Base-by-base conservation (phyloP, 2,797 vertebrate species). In the Oreochromis mossambicus region DNA sequence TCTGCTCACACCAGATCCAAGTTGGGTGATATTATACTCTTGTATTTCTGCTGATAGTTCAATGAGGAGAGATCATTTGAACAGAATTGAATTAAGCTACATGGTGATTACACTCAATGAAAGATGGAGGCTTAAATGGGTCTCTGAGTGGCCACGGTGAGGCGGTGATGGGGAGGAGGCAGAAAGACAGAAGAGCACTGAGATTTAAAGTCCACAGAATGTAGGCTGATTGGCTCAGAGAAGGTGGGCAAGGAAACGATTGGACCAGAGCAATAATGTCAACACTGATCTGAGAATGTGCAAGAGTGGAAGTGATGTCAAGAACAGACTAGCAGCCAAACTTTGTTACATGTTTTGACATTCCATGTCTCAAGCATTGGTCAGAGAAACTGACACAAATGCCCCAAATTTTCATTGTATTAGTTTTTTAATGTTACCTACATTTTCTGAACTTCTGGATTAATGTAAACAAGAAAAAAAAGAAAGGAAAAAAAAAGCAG, bases 341-440 rank as follows among this genome's bases (percentile, higher is more conserved):
- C 51, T 12, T 24, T 54, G n/a, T 52, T 52, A 52, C 1, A 36
- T 36, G 32, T 36, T 63, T 63, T 63, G 32, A 63, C 58, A 63
- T 36, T 63, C n/a, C n/a, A 36, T 12, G 1, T n/a, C 19, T 1
- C 32, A 36, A 36, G 19, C 1, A 61, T n/a, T 63, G 58, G 19
- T 36, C 58, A n/a, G 4, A 1, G 58, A 63, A 63, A 63, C 8
- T 36, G 58, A 63, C 32, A 63, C 36, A 1, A 1, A 68, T 68
- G 36, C 13, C 63, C n/a, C 7, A 68, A 26, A 15, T 43, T 43
- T 24, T 68, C 63, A 9, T 41, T 68, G 36, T 68, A 68, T 68
- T 68, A 0, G 5, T 24, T 68, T 43, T 68, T 43, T 0, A 24
- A 43, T 43, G 63, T 43, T 24, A 15, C 36, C n/a, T 68, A 68